Conservation (phyloP, 2,888 invertebrate genomes). For the Pachliopta kotzebuea region DNA sequence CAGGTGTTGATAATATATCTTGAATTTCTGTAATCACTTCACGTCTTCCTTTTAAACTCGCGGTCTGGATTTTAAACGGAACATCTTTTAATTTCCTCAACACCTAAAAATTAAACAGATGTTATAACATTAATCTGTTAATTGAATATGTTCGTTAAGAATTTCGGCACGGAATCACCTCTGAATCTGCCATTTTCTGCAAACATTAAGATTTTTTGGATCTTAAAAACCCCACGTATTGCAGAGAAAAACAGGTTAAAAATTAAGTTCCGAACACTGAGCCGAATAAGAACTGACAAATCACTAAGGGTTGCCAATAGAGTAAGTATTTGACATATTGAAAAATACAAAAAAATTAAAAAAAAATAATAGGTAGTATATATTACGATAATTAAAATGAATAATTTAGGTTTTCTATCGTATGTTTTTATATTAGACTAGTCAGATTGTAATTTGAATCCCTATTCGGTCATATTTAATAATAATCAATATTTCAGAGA, state of each 20-base stretch:
- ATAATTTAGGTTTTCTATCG: too few relatives aligned
- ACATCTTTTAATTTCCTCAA: constrained; percentile 86
- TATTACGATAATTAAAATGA: too few relatives aligned
- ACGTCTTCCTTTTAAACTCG: constrained; percentile 85
- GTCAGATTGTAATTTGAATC: too few relatives aligned
- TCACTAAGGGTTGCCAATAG: constrained; percentile 20
- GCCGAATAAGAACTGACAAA: constrained; percentile 23
- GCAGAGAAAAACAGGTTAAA: constrained; percentile 45
- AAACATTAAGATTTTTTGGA: constrained; percentile 53
- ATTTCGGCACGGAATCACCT: constrained; percentile 68
- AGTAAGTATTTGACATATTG: not conserved
- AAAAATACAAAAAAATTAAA: too few relatives aligned
- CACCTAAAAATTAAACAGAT: constrained; percentile 69
- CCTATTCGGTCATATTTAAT: too few relatives aligned
- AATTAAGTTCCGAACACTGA: constrained; percentile 3
- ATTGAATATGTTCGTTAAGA: constrained; percentile 3
- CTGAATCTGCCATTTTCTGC: constrained; percentile 84
- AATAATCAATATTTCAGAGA: too few relatives aligned
- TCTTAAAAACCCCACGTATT: constrained; percentile 54
- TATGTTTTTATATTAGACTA: too few relatives aligned
- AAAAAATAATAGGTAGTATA: too few relatives aligned
- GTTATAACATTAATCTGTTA: constrained; percentile 30
- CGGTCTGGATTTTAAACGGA: constrained; percentile 86
- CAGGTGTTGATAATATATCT: constrained; percentile 86
- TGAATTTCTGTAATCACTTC: constrained; percentile 84